Conservation (phyloP, 2,113 vertebrate genomes). For the Actenoides hombroni region DNA sequence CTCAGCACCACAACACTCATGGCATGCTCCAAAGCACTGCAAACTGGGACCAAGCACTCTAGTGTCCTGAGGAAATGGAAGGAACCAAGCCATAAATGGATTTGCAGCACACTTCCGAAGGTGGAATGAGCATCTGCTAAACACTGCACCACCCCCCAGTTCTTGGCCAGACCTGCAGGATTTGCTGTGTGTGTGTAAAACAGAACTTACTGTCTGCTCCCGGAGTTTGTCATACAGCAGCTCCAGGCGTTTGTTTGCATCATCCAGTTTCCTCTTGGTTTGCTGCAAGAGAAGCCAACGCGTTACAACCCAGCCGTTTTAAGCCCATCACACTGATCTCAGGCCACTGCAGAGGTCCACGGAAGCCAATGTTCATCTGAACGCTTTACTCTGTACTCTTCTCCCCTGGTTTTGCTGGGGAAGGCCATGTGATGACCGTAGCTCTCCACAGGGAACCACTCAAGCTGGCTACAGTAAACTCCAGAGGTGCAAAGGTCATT, state of each 20-base stretch:
- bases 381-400: not conserved
- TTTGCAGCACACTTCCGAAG: not conserved
- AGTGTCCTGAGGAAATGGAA: not conserved
- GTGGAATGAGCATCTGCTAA: not conserved
- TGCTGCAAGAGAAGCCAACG: conserved; percentile 78
- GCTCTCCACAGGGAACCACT: not conserved
- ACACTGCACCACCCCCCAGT: not conserved
- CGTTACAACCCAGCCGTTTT: not conserved
- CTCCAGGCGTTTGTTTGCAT: conserved; percentile 94
- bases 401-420: not conserved
- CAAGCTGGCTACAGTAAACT: not conserved
- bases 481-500: not conserved
- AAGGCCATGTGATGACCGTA: not conserved
- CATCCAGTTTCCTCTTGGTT: conserved; percentile 97
- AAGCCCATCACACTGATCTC: not conserved
- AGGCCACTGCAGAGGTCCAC: not conserved
- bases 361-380: not conserved
- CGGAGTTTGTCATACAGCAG: conserved; percentile 94
- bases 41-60: not conserved
- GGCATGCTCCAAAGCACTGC: not conserved
- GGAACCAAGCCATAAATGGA: not conserved
- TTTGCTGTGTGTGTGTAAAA: not conserved
- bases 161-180: not conserved
- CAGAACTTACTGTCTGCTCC: conserved; percentile 89
- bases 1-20: not conserved